phyloP scores from a whole-genome alignment of 2,888 invertebrate species.

The Diarsia mendica region DNA sequence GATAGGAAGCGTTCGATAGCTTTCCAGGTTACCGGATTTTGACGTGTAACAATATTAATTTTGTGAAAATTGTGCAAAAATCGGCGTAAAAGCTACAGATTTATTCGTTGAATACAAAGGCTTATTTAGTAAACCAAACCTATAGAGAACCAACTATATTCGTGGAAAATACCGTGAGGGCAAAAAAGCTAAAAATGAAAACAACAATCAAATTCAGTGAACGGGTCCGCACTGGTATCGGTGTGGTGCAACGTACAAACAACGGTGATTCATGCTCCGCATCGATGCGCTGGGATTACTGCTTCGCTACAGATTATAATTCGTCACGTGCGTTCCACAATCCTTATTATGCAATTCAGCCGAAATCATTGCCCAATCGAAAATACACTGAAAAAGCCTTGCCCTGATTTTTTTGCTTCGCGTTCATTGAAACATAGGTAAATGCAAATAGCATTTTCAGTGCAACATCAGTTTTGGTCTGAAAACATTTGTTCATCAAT shows the following conservation, averaged over 20 bases:
- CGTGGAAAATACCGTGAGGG: slow-evolving; percentile 13
- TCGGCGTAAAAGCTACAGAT: slow-evolving; percentile 14
- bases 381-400: slow-evolving; percentile 25
- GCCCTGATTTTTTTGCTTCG: slow-evolving; percentile 9
- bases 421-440: slow-evolving; percentile 36
- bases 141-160: slow-evolving; percentile 25
- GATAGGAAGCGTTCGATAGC: slow-evolving; percentile 35
- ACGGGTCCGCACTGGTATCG: slow-evolving; percentile 44
- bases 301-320: slow-evolving; percentile 78
- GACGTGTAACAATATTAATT: slow-evolving; percentile 44
- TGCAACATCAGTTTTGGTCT: slow-evolving; percentile 14
- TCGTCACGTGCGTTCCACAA: slow-evolving; percentile 77
- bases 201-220: slow-evolving; percentile 58
- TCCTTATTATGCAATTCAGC: slow-evolving; percentile 72
- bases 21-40: slow-evolving; percentile 32
- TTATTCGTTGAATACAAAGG: slow-evolving; percentile 25
- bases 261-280: slow-evolving; percentile 74
- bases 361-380: slow-evolving; percentile 44
- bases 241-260: slow-evolving; percentile 68
- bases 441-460: slow-evolving; percentile 27
- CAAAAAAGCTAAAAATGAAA: slow-evolving; percentile 50
- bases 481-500: slow-evolving; percentile 42
- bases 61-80: slow-evolving; percentile 7
- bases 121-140: slow-evolving; percentile 17
- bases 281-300: slow-evolving; percentile 76